phyloP scores from a whole-genome alignment of 2,888 invertebrate genomes.

The Copidosoma aretas region DNA sequence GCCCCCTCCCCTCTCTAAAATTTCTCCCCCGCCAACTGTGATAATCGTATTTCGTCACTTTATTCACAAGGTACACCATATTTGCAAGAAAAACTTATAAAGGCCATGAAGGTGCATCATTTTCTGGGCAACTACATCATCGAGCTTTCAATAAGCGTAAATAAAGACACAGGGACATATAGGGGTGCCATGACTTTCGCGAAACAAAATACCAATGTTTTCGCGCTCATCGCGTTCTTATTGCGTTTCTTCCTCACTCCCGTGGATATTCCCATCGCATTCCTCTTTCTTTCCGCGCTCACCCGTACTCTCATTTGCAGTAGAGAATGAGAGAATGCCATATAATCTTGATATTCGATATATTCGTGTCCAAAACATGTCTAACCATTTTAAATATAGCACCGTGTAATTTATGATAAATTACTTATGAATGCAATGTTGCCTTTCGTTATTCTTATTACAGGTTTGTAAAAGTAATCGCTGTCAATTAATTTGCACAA shows the following conservation, averaged over 20 bases:
- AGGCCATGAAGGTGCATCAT: too few relatives aligned
- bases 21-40: too few relatives aligned
- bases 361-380: conserved; percentile 60
- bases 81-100: too few relatives aligned
- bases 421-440: conserved; percentile 62
- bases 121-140: too few relatives aligned
- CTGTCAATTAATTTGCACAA: too few relatives aligned
- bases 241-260: conserved; percentile 12
- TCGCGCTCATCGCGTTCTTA: conserved; percentile 7
- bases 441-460: conserved; percentile 51
- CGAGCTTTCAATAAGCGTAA: too few relatives aligned
- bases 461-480: too few relatives aligned
- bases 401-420: conserved; percentile 63
- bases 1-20: too few relatives aligned
- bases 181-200: background rate
- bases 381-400: conserved; percentile 61
- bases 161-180: too few relatives aligned
- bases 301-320: background rate
- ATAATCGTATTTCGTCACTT: too few relatives aligned
- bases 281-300: background rate
- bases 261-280: conserved; percentile 25
- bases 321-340: conserved; percentile 6
- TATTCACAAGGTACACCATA: too few relatives aligned
- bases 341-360: conserved; percentile 63
- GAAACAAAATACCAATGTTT: conserved; percentile 16